phyloP scores from a whole-genome alignment of 1,140 invertebrate genomes.

The Heliconius congener region DNA sequence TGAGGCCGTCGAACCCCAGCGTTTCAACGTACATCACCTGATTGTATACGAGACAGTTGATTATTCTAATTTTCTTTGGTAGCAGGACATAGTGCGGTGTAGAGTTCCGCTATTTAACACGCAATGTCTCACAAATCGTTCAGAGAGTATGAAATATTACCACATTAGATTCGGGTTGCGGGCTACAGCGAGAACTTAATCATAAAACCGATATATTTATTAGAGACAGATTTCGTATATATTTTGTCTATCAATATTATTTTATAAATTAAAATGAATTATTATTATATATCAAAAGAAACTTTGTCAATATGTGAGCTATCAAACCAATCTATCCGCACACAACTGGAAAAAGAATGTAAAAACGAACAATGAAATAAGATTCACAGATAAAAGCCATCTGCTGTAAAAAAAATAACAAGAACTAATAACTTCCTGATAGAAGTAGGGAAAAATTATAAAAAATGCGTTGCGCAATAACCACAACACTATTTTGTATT shows the following conservation, averaged over 20 bases:
- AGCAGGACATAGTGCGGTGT: no score
- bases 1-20: no score
- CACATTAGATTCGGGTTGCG: no score
- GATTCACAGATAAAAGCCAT: conserved; percentile 29
- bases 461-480: conserved; percentile 21
- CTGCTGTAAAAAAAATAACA: conserved; percentile 17
- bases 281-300: neutral
- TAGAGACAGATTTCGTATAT: no score
- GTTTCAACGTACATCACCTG: no score
- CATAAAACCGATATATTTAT: no score
- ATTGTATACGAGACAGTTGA: no score
- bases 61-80: no score
- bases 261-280: neutral
- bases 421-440: conserved; percentile 32
- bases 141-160: no score
- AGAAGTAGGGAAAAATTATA: conserved; percentile 32
- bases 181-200: no score
- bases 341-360: conserved; percentile 16
- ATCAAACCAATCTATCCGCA: neutral
- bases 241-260: neutral
- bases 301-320: neutral
- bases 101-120: no score
- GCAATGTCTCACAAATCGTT: no score
- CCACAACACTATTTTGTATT: conserved; percentile 13
- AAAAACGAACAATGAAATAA: conserved; percentile 32